Conservation (phyloP, 1,140 invertebrate species). For the Dysdera silvatica region DNA sequence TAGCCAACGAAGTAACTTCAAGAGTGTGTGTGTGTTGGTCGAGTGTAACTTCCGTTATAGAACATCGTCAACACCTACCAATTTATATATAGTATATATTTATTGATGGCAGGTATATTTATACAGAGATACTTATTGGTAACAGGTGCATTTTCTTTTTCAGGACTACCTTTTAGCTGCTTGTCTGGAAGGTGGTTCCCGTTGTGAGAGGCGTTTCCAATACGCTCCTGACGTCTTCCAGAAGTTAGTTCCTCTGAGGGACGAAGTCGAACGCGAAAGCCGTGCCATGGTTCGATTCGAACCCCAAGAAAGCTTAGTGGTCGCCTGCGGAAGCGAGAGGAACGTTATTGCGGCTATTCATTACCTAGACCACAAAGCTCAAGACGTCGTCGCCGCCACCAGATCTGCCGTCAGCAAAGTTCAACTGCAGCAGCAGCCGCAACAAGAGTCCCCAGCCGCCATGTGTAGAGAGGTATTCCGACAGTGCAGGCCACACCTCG, state of each 20-base stretch:
- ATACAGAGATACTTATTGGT: too few relatives aligned
- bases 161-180: slow-evolving; percentile 31
- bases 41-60: too few relatives aligned
- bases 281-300: slow-evolving; percentile 19
- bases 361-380: slow-evolving; percentile 18
- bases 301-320: slow-evolving; percentile 8
- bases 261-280: slow-evolving; percentile 27
- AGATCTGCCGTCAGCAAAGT: too few relatives aligned
- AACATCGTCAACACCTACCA: too few relatives aligned
- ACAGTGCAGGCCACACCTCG: slow-evolving; percentile 34
- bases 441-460: too few relatives aligned
- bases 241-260: slow-evolving; percentile 15
- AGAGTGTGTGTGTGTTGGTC: too few relatives aligned
- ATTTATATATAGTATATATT: too few relatives aligned
- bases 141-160: too few relatives aligned
- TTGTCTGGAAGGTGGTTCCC: slow-evolving; percentile 4
- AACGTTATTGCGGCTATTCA: slow-evolving; percentile 20
- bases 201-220: slow-evolving; percentile 17
- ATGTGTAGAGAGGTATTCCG: too few relatives aligned
- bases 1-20: too few relatives aligned
- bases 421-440: too few relatives aligned
- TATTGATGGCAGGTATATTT: too few relatives aligned
- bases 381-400: neutral
- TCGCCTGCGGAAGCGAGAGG: slow-evolving; percentile 17
- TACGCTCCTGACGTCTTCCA: slow-evolving; percentile 23